A percentile compares a stretch with the other conserved stretches of the same genome.
phyloP scores from a whole-genome alignment of 2,888 invertebrate genomes.

The Drosophila pseudotalamancana region DNA sequence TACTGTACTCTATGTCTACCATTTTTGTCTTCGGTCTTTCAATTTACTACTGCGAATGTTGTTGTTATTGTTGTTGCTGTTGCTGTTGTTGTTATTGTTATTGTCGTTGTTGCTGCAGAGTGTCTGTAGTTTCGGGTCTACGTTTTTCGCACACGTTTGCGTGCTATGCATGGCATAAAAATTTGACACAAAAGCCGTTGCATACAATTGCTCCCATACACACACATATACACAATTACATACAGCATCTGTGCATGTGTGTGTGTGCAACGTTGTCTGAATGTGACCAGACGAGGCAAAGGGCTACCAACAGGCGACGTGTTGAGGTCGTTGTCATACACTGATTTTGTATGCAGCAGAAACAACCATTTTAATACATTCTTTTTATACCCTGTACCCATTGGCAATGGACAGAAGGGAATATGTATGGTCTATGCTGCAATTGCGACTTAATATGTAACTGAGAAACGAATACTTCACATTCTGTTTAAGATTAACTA shows the following conservation, averaged over 20 bases:
- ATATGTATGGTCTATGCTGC: neutral
- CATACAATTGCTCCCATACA: constrained; percentile 63
- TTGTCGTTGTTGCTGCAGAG: constrained; percentile 33
- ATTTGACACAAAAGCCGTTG: constrained; percentile 77
- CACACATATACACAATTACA: constrained; percentile 6
- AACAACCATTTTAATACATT: constrained; percentile 48
- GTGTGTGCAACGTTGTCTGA: constrained; percentile 18
- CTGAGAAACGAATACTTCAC: neutral
- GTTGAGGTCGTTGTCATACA: constrained; percentile 65
- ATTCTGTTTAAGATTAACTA: neutral
- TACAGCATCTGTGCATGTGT: neutral
- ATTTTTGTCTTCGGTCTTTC: constrained; percentile 69
- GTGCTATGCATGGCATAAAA: constrained; percentile 76
- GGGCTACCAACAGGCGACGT: constrained; percentile 42
- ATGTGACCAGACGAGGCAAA: constrained; percentile 27
- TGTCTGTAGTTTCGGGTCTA: constrained; percentile 66
- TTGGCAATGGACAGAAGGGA: neutral
- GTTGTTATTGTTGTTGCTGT: constrained; percentile 12
- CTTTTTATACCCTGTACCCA: constrained; percentile 23
- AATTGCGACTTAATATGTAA: neutral
- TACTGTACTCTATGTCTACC: constrained; percentile 25
- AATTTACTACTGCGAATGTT: constrained; percentile 61
- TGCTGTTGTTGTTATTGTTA: constrained; percentile 19
- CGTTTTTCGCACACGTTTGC: constrained; percentile 73
- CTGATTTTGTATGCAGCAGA: constrained; percentile 69